These are phyloP conservation scores for Epinephelus malabaricus DNA, from an alignment of 2,797 vertebrate species.

Conservation along the genomic window DNA sequence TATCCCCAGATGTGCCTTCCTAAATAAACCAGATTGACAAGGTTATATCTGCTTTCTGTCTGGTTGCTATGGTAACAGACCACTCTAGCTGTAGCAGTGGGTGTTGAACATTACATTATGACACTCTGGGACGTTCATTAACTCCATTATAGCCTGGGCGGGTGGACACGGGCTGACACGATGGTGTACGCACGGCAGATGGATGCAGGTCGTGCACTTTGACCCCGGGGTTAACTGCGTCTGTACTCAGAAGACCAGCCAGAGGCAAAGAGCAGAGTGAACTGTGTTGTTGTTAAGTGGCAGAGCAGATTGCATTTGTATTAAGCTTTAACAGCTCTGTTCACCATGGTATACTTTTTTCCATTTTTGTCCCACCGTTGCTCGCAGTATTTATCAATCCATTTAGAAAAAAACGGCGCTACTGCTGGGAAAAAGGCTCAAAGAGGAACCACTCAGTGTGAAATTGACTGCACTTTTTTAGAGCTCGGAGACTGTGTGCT, in stretches of 20 bases:
- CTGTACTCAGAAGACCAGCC: not conserved
- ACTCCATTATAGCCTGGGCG: slow-evolving; percentile 60
- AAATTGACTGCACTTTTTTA: slow-evolving; percentile 44
- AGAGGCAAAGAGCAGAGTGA: slow-evolving; percentile 6
- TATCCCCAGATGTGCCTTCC: slow-evolving; percentile 38
- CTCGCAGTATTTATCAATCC: slow-evolving; percentile 25
- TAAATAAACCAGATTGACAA: slow-evolving; percentile 63
- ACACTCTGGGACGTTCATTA: slow-evolving; percentile 59
- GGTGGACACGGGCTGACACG: slow-evolving; percentile 33
- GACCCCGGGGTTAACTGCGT: slow-evolving; percentile 28
- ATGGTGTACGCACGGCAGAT: slow-evolving; percentile 43
- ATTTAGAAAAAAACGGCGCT: slow-evolving; percentile 8
- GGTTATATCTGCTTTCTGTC: slow-evolving; percentile 60
- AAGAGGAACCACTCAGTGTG: slow-evolving; percentile 48
- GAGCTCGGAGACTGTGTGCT: slow-evolving; percentile 34
- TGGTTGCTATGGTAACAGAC: slow-evolving; percentile 71
- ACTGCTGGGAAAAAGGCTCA: slow-evolving; percentile 28
- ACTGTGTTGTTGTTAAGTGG: not conserved
- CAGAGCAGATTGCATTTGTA: slow-evolving; percentile 8
- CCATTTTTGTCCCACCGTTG: not conserved
- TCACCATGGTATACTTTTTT: not conserved
- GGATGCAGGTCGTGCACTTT: slow-evolving; percentile 45
- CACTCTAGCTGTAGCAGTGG: slow-evolving; percentile 52
- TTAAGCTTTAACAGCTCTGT: not conserved
- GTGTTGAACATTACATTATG: slow-evolving; percentile 65